Evolutionary conservation across 2,113 vertebrate species (phyloP), one percentile per base, ranked within the genome.

Genomic region (Pavo muticus): DNA sequence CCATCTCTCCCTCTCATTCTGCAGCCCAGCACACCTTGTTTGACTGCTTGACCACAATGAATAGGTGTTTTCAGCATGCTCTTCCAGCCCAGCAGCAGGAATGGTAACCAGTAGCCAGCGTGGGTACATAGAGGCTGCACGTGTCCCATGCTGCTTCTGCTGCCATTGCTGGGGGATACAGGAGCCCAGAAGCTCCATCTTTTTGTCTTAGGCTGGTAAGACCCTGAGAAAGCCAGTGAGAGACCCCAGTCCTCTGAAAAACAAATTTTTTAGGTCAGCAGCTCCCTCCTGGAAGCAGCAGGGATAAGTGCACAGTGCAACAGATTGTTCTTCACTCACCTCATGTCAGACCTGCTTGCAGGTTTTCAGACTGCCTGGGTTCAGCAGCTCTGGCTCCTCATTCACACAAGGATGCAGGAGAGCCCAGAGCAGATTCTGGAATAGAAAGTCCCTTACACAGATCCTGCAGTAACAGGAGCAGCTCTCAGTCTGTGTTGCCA

Each of bases 261-360:
- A 37, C 11, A n/a, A 42, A 71, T 5, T 11, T 69, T 23, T 54
- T 7, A 19, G 30, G n/a, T 42, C 29, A 39, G 7, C 25, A 80
- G 45, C 50, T 59, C 32, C 50, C 18, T 79, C 24, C 44, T 70
- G 72, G 37, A 82, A 74, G 32, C 2, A 2, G 11, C 27, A 65
- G 45, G 17, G 18, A 14, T 30, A 44, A 48, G 5, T 4, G 47
- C 39, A 11, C 3, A 1, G 25, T 32, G 56, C 0, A 4, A 45
- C 14, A 32, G 39, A n/a, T 64, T 78, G 25, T 60, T 47, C 56
- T 57, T 54, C 13, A 19, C n/a, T 7, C 24, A 23, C 24, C 57
- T 44, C 39, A 3, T 7, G 0, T 18, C 16, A 16, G 67, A 50
- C 9, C 20, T n/a, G 37, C 7, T 29, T 39, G 39, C 27, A 18